Base-by-base conservation (phyloP, 2,888 invertebrate genomes). In the Melinaea menophilus region DNA sequence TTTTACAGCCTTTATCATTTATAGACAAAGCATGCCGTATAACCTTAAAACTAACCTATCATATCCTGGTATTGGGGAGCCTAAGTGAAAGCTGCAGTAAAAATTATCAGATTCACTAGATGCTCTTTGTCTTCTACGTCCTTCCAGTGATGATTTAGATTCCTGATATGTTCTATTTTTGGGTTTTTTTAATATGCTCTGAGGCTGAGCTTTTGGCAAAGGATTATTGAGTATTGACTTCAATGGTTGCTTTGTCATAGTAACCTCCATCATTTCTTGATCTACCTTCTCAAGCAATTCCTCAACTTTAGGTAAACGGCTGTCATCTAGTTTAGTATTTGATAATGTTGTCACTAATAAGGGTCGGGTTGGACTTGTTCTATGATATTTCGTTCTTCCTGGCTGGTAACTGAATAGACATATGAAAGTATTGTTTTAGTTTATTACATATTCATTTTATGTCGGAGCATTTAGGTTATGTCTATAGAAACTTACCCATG, bases 191-290 rank as follows among this genome's bases (percentile, higher is more conserved):
- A 90, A 75, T 71, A 90, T 90, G 41, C 90, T 81, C 58, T 80
- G 88, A 4, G 86, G 85, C 3, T 85, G 81, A 11, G 87, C 81
- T 73, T 80, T 89, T 56, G 82, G 80, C 68, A 85, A 62, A 2
- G 88, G 83, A 67, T 90, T 88, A 71, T 90, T 90, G 69, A 90
- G 86, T 84, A 90, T 90, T 71, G 90, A 87, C 76, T 90, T 90
- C 59, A 90, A 72, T 2, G 90, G 90, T 68, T 86, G 88, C 70
- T 90, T 90, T 0, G 78, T 68, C 57, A 80, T 72, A 48, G 82
- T 76, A 5, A 87, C 76, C 63, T 90, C 89, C 77, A 84, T 78
- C 85, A 88, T 87, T 47, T 90, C 88, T 22, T 87, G 85, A 65
- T 90, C 90, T 37, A 85, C 78, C 78, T 84, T 89, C 69, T 90